Base-by-base conservation (phyloP, 2,113 vertebrate genomes). In the Brienomyrus brachyistius region DNA sequence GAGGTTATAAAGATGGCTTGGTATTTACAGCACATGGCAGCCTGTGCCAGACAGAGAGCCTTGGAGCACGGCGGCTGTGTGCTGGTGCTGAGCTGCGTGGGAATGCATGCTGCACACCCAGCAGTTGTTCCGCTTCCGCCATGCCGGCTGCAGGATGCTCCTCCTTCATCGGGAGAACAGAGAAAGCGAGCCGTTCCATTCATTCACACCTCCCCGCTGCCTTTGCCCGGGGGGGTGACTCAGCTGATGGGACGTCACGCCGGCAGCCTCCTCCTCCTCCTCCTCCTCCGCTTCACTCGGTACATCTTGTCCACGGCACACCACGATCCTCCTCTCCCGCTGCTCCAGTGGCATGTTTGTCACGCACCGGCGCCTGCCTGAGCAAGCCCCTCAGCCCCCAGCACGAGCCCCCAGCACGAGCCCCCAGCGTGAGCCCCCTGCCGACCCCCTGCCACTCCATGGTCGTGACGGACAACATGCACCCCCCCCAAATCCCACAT, bases 131-230 rank as follows among this genome's bases (percentile, higher is more conserved):
- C 13, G 40, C 74, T 80, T 80, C 47, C 40, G 31, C 31, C 89
- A 15, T 48, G 21, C 43, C 85, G 9, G 19, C 35, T 4, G 40
- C 45, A 87, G 66, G 27, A 77, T 56, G 85, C 19, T 21, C 84
- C 89, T 86, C 89, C 56, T 50, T 56, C 66, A 9, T 50, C 10
- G 85, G 50, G 62, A 74, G 85, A 45, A 90, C 23, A 43, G 85
- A 40, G 85, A 86, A 50, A 40, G 21, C 70, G 48, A 90, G 85
- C 66, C 85, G 86, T 40, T 89, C 77, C 85, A 80, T 86, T 87
- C 89, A 23, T 83, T 90, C 90, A 62, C 86, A 88, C 90, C 85
- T 90, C 86, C 51, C 50, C n/a, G 70, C 90, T 74, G 90, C 70
- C 86, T 62, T 66, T 87, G 40, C 52, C 19, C 15, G 51, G 23